These are phyloP conservation scores for Hippocampus kuda DNA, from an alignment of 2,797 vertebrate species.

Conservation along the genomic window DNA sequence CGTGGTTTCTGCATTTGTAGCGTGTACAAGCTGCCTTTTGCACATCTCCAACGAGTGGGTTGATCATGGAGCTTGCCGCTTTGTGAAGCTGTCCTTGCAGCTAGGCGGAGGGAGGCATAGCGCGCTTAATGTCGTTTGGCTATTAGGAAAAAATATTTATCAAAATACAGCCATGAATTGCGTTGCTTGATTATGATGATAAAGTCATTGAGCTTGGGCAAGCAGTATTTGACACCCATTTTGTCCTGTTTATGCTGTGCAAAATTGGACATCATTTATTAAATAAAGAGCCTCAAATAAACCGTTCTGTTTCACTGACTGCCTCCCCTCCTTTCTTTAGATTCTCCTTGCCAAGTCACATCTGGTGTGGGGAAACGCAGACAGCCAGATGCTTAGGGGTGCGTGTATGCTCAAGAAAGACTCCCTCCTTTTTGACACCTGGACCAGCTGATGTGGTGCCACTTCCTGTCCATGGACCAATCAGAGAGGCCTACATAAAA, in stretches of 20 bases:
- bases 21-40: conserved; percentile 12
- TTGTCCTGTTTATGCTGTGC: conserved; percentile 22
- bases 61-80: conserved; percentile 7
- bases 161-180: background rate
- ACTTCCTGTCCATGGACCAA: conserved; percentile 65
- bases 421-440: conserved; percentile 57
- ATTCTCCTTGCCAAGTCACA: conserved; percentile 60
- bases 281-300: conserved; percentile 42
- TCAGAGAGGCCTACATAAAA: conserved; percentile 50
- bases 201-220: background rate
- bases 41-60: background rate
- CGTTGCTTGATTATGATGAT: background rate
- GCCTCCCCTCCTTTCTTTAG: conserved; percentile 67
- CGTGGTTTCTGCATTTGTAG: conserved; percentile 15
- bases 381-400: conserved; percentile 67
- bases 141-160: background rate
- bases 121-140: background rate
- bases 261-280: conserved; percentile 23
- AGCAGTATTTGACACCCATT: background rate
- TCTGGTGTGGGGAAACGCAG: conserved; percentile 54
- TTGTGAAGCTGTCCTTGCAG: background rate
- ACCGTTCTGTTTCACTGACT: conserved; percentile 52
- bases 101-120: background rate
- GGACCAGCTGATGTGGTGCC: conserved; percentile 62
- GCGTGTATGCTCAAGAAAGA: conserved; percentile 58